These are phyloP conservation scores for Ormyrus pomaceus DNA, from an alignment of 2,888 invertebrate genomes.

Conservation along the genomic window DNA sequence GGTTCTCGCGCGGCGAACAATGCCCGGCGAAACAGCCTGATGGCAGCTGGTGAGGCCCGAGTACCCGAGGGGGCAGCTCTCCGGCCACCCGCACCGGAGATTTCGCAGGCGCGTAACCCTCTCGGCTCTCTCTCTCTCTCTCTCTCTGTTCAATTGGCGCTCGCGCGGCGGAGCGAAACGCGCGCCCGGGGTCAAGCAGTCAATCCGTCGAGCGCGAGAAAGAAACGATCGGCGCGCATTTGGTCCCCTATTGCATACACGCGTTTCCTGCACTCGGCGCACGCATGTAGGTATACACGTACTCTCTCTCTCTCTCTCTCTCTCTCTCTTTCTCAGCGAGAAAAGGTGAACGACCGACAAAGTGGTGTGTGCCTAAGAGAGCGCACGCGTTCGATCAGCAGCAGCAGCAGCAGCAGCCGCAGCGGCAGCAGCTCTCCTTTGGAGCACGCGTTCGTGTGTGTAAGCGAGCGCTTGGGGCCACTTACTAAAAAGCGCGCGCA, in stretches of 20 bases:
- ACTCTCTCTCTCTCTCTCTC: too few relatives aligned
- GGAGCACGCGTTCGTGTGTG: constrained; percentile 54
- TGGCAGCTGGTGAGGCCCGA: too few relatives aligned
- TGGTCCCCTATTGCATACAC: background rate
- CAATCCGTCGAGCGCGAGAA: background rate
- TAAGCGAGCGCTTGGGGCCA: constrained; percentile 34
- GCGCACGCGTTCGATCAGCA: constrained; percentile 55
- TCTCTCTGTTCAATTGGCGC: too few relatives aligned
- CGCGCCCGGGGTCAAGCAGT: too few relatives aligned
- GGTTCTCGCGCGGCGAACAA: too few relatives aligned
- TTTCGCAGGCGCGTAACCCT: too few relatives aligned
- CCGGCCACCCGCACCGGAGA: too few relatives aligned
- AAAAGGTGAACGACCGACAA: constrained; percentile 72
- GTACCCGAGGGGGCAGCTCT: too few relatives aligned
- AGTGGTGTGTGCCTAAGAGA: constrained; percentile 68
- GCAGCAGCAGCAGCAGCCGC: constrained; percentile 38
- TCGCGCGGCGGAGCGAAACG: too few relatives aligned
- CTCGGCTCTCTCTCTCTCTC: too few relatives aligned
- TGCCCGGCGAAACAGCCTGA: too few relatives aligned
- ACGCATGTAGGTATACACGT: constrained; percentile 2
- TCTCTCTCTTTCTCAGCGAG: background rate
- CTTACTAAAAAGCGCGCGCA: constrained; percentile 49
- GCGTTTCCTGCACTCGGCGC: background rate
- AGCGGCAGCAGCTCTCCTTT: constrained; percentile 54
- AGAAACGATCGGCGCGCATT: background rate